Evolutionary conservation across 1,140 invertebrate genomes (phyloP), one percentile per base, ranked within the genome.

Genomic region (Semibalanus balanoides): DNA sequence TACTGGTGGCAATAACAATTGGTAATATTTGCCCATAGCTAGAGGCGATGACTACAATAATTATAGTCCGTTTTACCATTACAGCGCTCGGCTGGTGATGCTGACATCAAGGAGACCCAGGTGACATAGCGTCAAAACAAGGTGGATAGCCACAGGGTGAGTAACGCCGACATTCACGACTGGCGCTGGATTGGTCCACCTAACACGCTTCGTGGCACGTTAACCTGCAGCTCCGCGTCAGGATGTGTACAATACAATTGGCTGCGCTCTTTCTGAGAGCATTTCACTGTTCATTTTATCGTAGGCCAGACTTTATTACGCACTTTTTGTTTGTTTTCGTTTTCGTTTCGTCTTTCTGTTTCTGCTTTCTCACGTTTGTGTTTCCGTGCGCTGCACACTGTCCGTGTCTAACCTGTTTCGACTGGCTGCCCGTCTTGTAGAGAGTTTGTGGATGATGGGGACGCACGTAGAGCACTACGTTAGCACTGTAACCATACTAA

Each of bases 381-480:
- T 64, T 14, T 64, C 11, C 22, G 9, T 64, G 17, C 17, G 35
- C 5, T 64, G 51, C 17, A 40, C 35, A 40, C 17, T 7, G 17
- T 40, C 17, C 17, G 35, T 64, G 22, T 25, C 51, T 64, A 64
- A 64, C 51, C 9, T 40, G n/a, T 40, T 40, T 17, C 17, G 35
- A 40, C 35, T 40, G 51, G 1, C 51, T 76, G 73, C 75, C 77
- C 74, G 74, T 76, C 29, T 74, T 77, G 31, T 76, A 79, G 77
- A 79, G 75, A 70, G 77, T 76, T 70, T 70, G 76, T 27, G 76
- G 75, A 64, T 71, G 76, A 43, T 75, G 78, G 51, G 78, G 75
- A 77, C 78, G 29, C 74, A 76, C 77, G 35, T 79, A 75, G 75
- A 79, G 35, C 30, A 79, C 76, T 80, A 75, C 74, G 71, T 76